Evolutionary conservation across 2,113 vertebrate genomes (phyloP), one percentile per base, ranked within the genome.

Genomic region (Paratilapia polleni): DNA sequence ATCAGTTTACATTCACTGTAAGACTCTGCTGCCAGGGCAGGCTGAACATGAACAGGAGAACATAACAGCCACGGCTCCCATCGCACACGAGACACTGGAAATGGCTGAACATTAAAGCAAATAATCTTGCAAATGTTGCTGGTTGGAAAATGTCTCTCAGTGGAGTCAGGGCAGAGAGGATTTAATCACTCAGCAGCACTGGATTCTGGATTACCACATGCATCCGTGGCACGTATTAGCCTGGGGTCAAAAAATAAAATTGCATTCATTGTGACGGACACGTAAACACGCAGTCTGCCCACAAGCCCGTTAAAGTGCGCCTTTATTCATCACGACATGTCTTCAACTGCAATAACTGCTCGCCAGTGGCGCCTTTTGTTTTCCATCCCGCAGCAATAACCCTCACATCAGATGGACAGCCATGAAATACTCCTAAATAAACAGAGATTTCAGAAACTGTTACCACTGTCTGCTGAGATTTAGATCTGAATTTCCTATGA

Each of bases 361-460:
- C 89, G 81, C 81, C 86, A 83, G 81, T 87, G 88, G 87, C 90
- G 91, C 81, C 89, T 90, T 92, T 93, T 92, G 88, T 94, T 92
- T 93, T 91, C 85, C 75, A 52, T 63, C 77, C 80, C 28, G 3
- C 92, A 92, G 81, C 87, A 87, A 93, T 82, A 92, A 89, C 78
- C 85, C 88, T 74, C 62, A 68, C 64, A 58, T 59, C 36, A 68
- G 59, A 84, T 74, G 77, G 78, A 90, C n/a, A 26, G 62, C 58
- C 80, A 66, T 19, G 60, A 68, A 84, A 82, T 12, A 43, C 41
- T 38, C 83, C 52, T 52, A 83, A 70, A 80, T 83, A 92, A 86
- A 92, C 79, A 88, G 38, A 77, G 34, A 78, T 78, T 61, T 79
- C 59, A 68, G 43, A 80, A 52, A 78, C 36, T 88, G 89, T 87